Percentiles rank a stretch among this genome's conserved stretches.
phyloP scores from a whole-genome alignment of 2,888 invertebrate genomes.

The Drosophila histrio region DNA sequence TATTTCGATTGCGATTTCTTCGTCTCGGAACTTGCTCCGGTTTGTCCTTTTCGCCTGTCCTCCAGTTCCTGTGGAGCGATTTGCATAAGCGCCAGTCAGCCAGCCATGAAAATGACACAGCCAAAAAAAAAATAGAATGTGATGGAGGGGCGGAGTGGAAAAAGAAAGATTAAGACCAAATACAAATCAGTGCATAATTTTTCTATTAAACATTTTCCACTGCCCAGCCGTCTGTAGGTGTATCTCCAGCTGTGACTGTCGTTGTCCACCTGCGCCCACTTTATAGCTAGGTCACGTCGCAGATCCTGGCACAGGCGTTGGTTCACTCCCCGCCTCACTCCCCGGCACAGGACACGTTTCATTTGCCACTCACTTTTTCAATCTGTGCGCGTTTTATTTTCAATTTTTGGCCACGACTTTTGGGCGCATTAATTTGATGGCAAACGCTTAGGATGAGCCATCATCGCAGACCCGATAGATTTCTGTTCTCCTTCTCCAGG shows the following conservation, averaged over 20 bases:
- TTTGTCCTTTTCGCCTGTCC: constrained; percentile 30
- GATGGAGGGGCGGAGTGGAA: background rate
- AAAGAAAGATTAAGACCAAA: constrained; percentile 69
- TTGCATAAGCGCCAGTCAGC: constrained; percentile 76
- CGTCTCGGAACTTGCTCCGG: constrained; percentile 51
- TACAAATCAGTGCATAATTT: constrained; percentile 79
- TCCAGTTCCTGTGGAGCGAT: constrained; percentile 33
- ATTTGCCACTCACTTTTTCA: constrained; percentile 70
- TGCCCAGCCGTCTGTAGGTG: constrained; percentile 9
- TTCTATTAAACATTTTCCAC: constrained; percentile 72
- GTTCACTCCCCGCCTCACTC: background rate
- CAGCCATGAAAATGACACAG: constrained; percentile 68
- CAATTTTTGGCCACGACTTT: constrained; percentile 52
- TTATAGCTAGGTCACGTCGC: constrained; percentile 45
- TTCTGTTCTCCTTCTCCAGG: background rate
- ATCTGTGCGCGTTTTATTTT: constrained; percentile 76
- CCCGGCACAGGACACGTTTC: constrained; percentile 60
- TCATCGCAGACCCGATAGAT: background rate
- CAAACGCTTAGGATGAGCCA: constrained; percentile 43
- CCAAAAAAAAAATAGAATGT: constrained; percentile 15
- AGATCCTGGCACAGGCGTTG: background rate
- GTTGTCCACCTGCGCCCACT: constrained; percentile 42
- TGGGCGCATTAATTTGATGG: constrained; percentile 68
- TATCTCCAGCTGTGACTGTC: background rate
- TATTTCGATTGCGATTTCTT: constrained; percentile 68